Evolutionary conservation across 2,888 invertebrate species (phyloP), one percentile per base, ranked within the genome.

Genomic region (Galerucella nymphaeae): DNA sequence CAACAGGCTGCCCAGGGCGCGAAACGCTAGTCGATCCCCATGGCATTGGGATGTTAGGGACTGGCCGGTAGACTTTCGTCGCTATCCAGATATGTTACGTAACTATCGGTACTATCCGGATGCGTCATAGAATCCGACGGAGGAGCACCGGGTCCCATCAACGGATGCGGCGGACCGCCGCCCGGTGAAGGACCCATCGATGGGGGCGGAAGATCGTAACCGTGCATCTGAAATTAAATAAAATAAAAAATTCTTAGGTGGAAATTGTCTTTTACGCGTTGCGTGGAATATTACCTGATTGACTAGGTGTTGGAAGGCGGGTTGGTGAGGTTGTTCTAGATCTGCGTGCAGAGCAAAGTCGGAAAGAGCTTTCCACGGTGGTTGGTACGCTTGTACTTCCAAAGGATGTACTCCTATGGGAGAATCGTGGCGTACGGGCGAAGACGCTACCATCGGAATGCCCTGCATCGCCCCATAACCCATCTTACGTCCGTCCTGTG

Each of bases 381-480:
- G 97, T 88, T 98, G 97, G 90, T 97, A 99, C 78, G 97, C 96
- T 81, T 93, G 92, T 45, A 94, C 93, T 88, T 98, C 98, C 73
- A 98, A 90, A 50, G 95, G 93, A 83, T 95, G 94, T 85, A 95
- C 91, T 72, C 96, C 94, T 73, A 94, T 89, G 1, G 95, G 95
- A 73, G 95, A 94, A 87, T 96, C 96, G 88, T 96, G 96, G 63
- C 96, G 90, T 74, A 96, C 96, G 45, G 96, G 96, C 80, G 97
- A 96, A 58, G 96, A 95, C 59, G 99, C 99, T 75, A 99, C 96
- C 93, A 99, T 95, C 20, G 99, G 98, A 80, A 99, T 97, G 74
- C 97, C 97, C 85, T 98, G 97, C 94, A 97, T 95, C 81, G 94
- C 93, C 85, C 96, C 96, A 88, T 96, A 96, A 78, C 96, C 96